Evolutionary conservation across 2,113 vertebrate genomes (phyloP), one percentile per base, ranked within the genome.

Genomic region (Scytalopus superciliaris): DNA sequence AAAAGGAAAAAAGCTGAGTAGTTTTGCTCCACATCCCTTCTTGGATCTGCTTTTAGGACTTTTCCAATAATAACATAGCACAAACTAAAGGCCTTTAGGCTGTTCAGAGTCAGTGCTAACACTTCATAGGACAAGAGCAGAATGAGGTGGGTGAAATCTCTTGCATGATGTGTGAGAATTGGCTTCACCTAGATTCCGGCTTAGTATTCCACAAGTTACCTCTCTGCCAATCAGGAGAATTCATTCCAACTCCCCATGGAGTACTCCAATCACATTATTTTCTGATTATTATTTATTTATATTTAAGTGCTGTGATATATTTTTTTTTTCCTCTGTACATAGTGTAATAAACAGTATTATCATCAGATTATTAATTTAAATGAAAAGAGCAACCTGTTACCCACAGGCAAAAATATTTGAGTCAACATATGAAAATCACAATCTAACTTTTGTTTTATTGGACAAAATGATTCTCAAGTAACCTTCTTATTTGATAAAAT

Each of bases 81-180:
- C 10, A 64, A 33, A 6, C 14, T 60, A 37, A 76, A 83, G 70
- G 12, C 4, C 35, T 64, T 70, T 39, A 70, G 21, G 10, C 17
- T 57, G 2, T 67, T 74, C 19, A 77, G 13, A 86, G 19, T 7
- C 52, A 50, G 28, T 30, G 4, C 8, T 67, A 49, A 45, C 19
- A 63, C 16, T n/a, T 6, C 6, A 5, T 1, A 37, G 10, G 12
- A 44, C 8, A 73, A 23, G 16, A 59, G 35, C 24, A 50, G n/a
- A 80, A 64, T 1, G 0, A 40, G 14, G 3, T 0, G 8, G 7
- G 3, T 63, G 4, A 21, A 77, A 24, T 45, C 3, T 40, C 23
- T 49, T 2, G 0, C 11, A 21, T 24, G 24, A 59, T 9, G 28
- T 9, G 28, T 45, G 6, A 79, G 53, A 66, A 53, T 4, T 44